A percentile compares a stretch with the other conserved stretches of the same genome.
Conservation (phyloP, 2,113 vertebrate genomes). For the Nycticebus coucang region DNA sequence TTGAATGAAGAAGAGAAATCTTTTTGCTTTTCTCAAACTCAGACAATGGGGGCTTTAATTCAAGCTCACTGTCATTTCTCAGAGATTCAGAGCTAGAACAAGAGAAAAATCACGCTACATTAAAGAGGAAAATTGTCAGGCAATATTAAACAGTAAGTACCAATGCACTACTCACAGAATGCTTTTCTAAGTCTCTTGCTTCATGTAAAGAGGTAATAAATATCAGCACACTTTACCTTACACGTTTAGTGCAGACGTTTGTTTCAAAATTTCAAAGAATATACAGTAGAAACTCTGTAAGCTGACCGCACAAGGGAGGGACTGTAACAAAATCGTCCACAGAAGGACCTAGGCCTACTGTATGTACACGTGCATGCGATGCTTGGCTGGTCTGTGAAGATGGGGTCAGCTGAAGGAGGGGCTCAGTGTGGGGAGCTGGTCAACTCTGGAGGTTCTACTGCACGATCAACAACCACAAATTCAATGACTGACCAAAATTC, state of each 20-base stretch:
- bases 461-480: background rate
- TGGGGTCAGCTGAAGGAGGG: no score
- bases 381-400: no score
- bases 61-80: background rate
- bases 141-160: background rate
- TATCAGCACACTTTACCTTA: background rate
- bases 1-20: conserved; percentile 69
- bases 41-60: background rate
- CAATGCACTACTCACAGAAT: background rate
- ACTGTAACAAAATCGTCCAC: no score
- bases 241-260: background rate
- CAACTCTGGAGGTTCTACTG: no score
- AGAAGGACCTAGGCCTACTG: no score
- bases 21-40: conserved; percentile 43
- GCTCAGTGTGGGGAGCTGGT: no score
- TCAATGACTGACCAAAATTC: conserved; percentile 10
- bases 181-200: background rate
- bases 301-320: no score
- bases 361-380: no score
- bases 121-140: background rate
- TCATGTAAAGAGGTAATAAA: background rate
- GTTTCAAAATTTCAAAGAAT: conserved; percentile 34
- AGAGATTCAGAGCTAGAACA: conserved; percentile 8
- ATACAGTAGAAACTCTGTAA: background rate
- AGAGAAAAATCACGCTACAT: background rate